Percentiles rank a stretch among this genome's conserved stretches.
Evolutionary conservation across 2,888 invertebrate species (phyloP).

Genomic region (Aspidiotus rigidus): DNA sequence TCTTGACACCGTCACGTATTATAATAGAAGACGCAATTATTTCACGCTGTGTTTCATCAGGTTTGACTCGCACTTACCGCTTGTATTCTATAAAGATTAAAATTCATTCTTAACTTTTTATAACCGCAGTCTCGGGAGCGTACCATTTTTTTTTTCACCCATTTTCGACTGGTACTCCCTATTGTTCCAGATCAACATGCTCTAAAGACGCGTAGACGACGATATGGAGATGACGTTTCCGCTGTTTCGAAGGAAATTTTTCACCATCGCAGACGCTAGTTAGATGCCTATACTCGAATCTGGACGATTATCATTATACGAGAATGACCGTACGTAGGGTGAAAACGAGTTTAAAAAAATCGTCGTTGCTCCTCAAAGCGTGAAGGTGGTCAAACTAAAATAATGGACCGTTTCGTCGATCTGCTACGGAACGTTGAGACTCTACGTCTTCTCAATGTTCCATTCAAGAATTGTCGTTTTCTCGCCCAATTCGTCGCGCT

Average conservation of each 20-base stretch:
- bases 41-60: not conserved
- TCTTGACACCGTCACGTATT: not conserved
- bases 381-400: constrained; percentile 31
- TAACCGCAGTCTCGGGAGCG: too few relatives aligned
- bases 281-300: constrained; percentile 8
- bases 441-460: constrained; percentile 26
- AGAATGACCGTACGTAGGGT: constrained; percentile 19
- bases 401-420: constrained; percentile 24
- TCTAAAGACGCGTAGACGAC: not conserved
- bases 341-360: constrained; percentile 10
- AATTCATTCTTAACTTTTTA: too few relatives aligned
- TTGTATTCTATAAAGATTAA: too few relatives aligned
- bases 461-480: constrained; percentile 27
- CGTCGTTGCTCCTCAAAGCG: constrained; percentile 10
- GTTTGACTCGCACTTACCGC: too few relatives aligned
- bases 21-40: constrained; percentile 1
- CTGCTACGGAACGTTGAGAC: constrained; percentile 8
- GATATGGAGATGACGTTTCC: constrained; percentile 33
- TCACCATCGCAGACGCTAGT: not conserved
- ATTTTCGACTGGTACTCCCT: too few relatives aligned
- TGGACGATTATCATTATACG: constrained; percentile 18
- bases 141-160: too few relatives aligned
- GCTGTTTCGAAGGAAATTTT: constrained; percentile 17
- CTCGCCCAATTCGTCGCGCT: constrained; percentile 31
- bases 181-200: not conserved